Evolutionary conservation across 2,113 vertebrate species (phyloP).

Genomic region (Scytalopus superciliaris): DNA sequence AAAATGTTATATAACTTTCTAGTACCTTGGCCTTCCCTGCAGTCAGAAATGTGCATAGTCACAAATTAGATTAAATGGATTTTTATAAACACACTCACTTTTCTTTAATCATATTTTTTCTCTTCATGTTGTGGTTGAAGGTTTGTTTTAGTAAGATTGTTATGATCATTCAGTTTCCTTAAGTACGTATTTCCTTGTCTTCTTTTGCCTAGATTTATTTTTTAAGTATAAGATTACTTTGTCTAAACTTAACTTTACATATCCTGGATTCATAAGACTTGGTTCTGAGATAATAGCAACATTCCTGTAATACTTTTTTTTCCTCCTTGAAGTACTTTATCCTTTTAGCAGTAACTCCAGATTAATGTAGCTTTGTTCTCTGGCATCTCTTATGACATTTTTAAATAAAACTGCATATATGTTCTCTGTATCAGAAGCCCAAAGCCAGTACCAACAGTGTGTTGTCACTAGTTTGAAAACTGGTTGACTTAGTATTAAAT

Average conservation of each 20-base stretch:
- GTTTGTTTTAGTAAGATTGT: background rate
- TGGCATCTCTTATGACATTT: accelerated
- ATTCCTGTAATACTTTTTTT: background rate
- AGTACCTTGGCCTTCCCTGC: background rate
- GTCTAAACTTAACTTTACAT: background rate
- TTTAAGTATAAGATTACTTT: background rate
- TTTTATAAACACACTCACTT: background rate
- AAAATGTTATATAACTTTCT: background rate
- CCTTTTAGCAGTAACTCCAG: background rate
- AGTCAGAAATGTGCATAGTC: background rate
- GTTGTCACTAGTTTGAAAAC: background rate
- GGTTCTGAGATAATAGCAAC: background rate
- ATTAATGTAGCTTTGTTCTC: background rate
- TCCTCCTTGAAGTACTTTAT: background rate
- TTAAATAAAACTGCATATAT: background rate
- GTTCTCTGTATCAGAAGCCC: background rate
- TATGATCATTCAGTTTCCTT: background rate
- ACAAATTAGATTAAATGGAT: background rate
- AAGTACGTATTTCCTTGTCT: background rate
- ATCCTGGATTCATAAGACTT: background rate
- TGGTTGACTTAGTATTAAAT: background rate
- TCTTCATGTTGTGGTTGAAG: background rate
- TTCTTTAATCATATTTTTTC: background rate
- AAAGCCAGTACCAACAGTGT: background rate
- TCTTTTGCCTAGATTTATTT: background rate